Percentiles rank a stretch among this genome's conserved stretches.
These are phyloP conservation scores for Myotis planiceps DNA, from an alignment of 2,797 vertebrate species.

Conservation along the genomic window DNA sequence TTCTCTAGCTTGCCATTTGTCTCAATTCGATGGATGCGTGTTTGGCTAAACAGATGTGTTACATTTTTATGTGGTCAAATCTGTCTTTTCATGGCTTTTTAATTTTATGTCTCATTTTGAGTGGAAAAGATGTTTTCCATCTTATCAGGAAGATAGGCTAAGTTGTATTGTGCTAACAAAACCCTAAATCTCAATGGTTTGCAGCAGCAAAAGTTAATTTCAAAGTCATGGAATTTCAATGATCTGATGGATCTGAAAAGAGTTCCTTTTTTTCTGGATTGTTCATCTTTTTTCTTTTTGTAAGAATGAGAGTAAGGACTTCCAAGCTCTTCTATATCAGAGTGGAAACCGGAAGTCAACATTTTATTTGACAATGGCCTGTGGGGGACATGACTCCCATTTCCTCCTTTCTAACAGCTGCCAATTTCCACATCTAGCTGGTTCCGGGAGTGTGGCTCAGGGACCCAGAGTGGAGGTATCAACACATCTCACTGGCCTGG, in stretches of 20 bases:
- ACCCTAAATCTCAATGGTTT: not conserved
- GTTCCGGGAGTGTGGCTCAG: not conserved
- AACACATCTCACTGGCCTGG: not conserved
- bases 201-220: not conserved
- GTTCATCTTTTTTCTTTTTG: not conserved
- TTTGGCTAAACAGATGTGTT: not conserved
- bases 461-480: not conserved
- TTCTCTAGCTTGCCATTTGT: not conserved
- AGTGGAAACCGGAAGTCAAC: too few species aligned
- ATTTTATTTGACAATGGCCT: not conserved
- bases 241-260: not conserved
- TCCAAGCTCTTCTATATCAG: too few species aligned
- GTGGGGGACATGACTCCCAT: not conserved
- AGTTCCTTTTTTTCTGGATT: not conserved
- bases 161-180: not conserved
- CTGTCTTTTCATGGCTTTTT: not conserved
- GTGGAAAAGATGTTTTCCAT: not conserved
- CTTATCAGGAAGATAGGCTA: not conserved
- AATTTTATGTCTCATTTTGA: not conserved
- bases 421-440: not conserved
- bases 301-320: not conserved
- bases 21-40: not conserved
- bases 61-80: not conserved
- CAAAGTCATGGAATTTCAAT: not conserved
- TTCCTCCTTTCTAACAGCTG: not conserved